These are phyloP conservation scores for mouse (Mus musculus) DNA, from an alignment of 2,113 vertebrate genomes.

Conservation along the genomic window GRCm39 chr8:9587001-9587500, in stretches of 20 bases:
- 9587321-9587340: not conserved
- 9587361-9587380: not conserved
- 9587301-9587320: not conserved
- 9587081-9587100: not conserved
- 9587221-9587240: not conserved
- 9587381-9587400: not conserved
- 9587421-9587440: not conserved
- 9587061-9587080: not conserved
- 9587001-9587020: not conserved
- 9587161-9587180: not conserved
- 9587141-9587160: not conserved
- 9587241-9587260: not conserved
- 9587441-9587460: not conserved
- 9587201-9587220: not conserved
- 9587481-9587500: not conserved
- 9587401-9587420: not conserved
- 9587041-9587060: not conserved
- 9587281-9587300: not conserved
- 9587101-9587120: not conserved
- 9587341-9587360: accelerated
- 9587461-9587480: not conserved
- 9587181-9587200: not conserved
- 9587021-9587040: not conserved
- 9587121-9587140: not conserved
- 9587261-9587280: not conserved